A percentile compares a stretch with the other conserved stretches of the same genome.
These are phyloP conservation scores for Melinaea menophilus DNA, from an alignment of 2,888 invertebrate genomes.

Conservation along the genomic window DNA sequence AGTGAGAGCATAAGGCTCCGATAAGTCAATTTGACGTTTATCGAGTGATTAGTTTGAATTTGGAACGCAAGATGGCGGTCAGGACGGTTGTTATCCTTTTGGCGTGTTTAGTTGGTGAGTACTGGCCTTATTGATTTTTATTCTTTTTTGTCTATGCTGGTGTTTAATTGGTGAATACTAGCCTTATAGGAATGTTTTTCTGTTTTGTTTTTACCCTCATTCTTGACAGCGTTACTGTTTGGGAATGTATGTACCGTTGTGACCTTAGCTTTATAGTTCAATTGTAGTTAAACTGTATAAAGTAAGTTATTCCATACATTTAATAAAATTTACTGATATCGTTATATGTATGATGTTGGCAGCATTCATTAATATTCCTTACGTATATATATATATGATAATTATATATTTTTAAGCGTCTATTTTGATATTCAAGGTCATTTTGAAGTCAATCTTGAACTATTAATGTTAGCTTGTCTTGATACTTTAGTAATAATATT, in stretches of 20 bases:
- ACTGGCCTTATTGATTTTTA: constrained; percentile 19
- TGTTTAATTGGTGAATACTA: too few relatives aligned
- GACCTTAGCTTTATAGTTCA: constrained; percentile 17
- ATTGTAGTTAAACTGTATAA: constrained; percentile 12
- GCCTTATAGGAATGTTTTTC: too few relatives aligned
- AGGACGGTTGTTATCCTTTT: constrained; percentile 56
- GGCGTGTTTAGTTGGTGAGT: constrained; percentile 67
- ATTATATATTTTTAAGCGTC: neutral
- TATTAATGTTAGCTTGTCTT: too few relatives aligned
- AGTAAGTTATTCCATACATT: neutral
- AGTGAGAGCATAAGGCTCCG: constrained; percentile 61
- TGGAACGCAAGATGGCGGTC: constrained; percentile 64
- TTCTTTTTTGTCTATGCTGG: too few relatives aligned
- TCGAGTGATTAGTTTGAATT: constrained; percentile 52
- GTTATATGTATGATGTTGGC: neutral
- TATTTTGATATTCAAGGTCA: neutral
- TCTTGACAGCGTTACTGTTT: neutral
- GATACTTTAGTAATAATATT: neutral
- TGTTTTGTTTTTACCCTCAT: too few relatives aligned
- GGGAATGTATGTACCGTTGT: constrained; percentile 22
- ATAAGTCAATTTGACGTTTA: constrained; percentile 61
- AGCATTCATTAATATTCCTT: too few relatives aligned
- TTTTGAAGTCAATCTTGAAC: neutral
- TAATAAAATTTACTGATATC: neutral
- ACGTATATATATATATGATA: constrained; percentile 7